phyloP scores from a whole-genome alignment of 2,113 vertebrate species.

The Eulacestoma nigropectus region DNA sequence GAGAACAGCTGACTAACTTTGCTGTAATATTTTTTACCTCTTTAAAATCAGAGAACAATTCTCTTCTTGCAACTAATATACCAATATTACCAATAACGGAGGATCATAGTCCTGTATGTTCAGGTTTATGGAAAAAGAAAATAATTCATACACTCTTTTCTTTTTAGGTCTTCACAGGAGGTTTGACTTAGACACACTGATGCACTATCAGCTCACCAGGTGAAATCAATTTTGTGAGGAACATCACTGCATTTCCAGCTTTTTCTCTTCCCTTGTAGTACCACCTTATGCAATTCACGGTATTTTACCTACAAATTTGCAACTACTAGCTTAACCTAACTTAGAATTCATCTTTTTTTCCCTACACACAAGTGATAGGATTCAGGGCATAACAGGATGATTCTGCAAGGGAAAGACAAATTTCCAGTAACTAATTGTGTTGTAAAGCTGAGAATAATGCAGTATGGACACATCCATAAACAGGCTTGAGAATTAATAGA shows the following conservation, averaged over 20 bases:
- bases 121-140: slow-evolving; percentile 39
- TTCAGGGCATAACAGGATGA: background rate
- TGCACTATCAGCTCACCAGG: background rate
- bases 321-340: background rate
- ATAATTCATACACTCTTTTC: background rate
- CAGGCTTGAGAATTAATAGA: background rate
- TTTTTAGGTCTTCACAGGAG: background rate
- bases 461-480: background rate
- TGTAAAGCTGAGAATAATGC: background rate
- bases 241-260: background rate
- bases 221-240: background rate
- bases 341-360: background rate
- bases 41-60: background rate
- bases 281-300: background rate
- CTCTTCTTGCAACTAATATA: background rate
- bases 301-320: background rate
- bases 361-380: background rate
- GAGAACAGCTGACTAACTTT: background rate
- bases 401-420: background rate
- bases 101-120: background rate
- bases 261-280: background rate
- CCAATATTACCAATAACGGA: background rate
- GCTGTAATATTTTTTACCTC: background rate
- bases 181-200: background rate
- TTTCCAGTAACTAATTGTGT: background rate